Base-by-base conservation (phyloP, 2,888 invertebrate species). In the Lycia hirtaria region DNA sequence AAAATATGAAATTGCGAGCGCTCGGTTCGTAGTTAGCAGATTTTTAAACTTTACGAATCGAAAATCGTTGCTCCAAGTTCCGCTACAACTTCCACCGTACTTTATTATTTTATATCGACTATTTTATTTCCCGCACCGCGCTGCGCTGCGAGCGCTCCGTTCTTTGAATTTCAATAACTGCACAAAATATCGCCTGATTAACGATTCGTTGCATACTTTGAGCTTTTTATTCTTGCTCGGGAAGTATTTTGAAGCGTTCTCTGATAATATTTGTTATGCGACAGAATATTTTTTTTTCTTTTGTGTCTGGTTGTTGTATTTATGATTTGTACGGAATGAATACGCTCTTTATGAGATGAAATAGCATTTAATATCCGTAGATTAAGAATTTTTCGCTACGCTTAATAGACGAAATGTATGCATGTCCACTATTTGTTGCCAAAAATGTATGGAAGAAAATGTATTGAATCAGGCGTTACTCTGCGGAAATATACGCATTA, bases 101-200 rank as follows among this genome's bases (percentile, higher is more conserved):
- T 72, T 72, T 74, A 72, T 76, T 72, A 74, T 75, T 75, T 72
- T 65, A 73, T 72, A 73, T 70, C 66, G 67, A 72, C 66, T 75
- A 73, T 75, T 75, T 75, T 66, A 76, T 73, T 73, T 70, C 64
- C 61, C 57, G 62, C 45, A 64, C 61, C 57, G 62, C 45, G 59
- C 45, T 30, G 47, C 61, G 58, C 37, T 40, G 47, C 53, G 54
- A 43, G 15, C 41, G 58, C 48, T 48, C 53, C 58, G 50, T 60
- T 68, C n/a, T n/a, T 64, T 66, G 68, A 68, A 68, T 68, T 66
- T 64, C 62, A 63, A 68, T 66, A 65, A 59, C 48, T 56, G 43
- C 56, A 63, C 58, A 60, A 62, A 64, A 57, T 48, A 41, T 58
- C 63, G 63, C 58, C 60, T 64, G 54, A 62, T 64, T 62, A 63